Evolutionary conservation across 92 coral and sea anemone species (phyloP), one percentile per base, ranked within the genome.

Genomic region (Porites rus): DNA sequence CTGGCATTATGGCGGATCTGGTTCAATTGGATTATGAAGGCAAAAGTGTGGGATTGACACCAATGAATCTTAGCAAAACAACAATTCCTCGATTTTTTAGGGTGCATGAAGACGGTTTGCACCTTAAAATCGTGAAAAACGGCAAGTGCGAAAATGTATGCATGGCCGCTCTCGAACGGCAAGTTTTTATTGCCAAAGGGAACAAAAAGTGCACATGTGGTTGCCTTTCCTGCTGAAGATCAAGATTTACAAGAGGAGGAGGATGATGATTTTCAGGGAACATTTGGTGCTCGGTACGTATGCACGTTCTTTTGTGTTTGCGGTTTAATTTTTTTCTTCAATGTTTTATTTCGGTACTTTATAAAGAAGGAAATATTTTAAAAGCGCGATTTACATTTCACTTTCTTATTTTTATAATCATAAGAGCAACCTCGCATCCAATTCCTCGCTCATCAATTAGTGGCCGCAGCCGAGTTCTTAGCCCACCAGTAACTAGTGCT

Each of bases 91-190:
- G 31, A 28, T 28, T 28, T 28, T 28, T 28, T 28, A 28, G 31
- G 31, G 31, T 28, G 31, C 31, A 28, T 28, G 31, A 28, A 28
- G 31, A 28, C 31, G 31, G 31, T 28, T 28, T 28, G 31, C 31
- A 28, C 31, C 31, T 28, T 2, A 53, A 53, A 53, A 53, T 53
- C 59, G 59, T 53, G 3, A 53, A 53, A 53, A 8, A 53, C 59
- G 59, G 59, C 59, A 53, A 53, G 59, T 53, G 72, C 14, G 72
- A 68, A 68, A 68, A 68, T 20, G 72, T 68, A 68, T 20, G 72
- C 28, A 24, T 68, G 51, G 46, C 72, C 16, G 2, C 24, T 17
- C 17, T 61, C 65, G 22, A 68, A 22, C 72, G 72, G 72, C 1
- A 68, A 68, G 72, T 68, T 68, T 10, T 68, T 25, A 68, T 12